phyloP scores from a whole-genome alignment of 2,888 invertebrate species.

The Lasioglossum villosulum region DNA sequence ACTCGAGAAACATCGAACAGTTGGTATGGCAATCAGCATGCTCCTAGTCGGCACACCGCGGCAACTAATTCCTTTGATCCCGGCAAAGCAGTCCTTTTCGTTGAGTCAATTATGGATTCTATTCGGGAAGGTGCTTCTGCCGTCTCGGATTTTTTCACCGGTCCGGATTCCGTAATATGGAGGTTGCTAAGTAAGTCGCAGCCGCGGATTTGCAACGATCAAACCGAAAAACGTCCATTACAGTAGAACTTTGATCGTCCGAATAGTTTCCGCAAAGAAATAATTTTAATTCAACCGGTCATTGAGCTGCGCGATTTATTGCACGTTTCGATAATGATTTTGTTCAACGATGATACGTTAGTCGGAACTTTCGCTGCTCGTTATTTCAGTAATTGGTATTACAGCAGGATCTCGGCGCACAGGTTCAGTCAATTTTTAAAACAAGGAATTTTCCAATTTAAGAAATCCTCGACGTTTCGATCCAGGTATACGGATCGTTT shows the following conservation, averaged over 20 bases:
- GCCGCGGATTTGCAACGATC: neutral
- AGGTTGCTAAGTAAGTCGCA: slow-evolving; percentile 37
- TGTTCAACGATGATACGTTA: no score
- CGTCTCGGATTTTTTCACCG: neutral
- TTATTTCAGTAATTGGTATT: neutral
- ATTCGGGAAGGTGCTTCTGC: neutral
- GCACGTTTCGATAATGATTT: no score
- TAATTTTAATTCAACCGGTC: neutral
- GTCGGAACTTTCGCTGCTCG: no score
- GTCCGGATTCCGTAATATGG: slow-evolving; percentile 26
- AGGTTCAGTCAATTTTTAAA: no score
- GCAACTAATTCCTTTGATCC: neutral
- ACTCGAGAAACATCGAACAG: slow-evolving; percentile 12
- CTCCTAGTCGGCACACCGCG: neutral
- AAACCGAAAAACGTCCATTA: neutral
- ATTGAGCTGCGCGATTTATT: no score
- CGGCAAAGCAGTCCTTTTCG: neutral
- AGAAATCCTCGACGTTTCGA: no score
- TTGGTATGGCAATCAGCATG: slow-evolving; percentile 37
- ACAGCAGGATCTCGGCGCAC: neutral
- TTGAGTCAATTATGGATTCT: neutral
- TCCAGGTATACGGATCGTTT: no score
- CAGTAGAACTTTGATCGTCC: no score
- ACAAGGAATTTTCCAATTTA: no score
- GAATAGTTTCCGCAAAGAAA: neutral